A percentile compares a stretch with the other conserved stretches of the same genome.
Conservation (phyloP, 2,888 invertebrate species). For the Morinoia aosen region DNA sequence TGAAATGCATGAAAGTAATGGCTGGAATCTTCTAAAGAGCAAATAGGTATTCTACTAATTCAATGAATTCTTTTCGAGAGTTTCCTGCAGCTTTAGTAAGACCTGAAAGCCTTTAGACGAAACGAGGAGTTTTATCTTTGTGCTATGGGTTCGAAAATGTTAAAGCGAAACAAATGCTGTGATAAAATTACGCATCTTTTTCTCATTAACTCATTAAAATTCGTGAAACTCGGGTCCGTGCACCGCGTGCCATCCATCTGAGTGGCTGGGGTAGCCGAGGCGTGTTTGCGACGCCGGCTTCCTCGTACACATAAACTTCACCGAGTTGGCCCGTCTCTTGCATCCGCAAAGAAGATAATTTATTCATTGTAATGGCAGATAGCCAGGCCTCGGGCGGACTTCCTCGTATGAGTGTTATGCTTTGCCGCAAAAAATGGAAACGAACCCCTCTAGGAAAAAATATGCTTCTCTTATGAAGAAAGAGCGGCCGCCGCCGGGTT, state of each 20-base stretch:
- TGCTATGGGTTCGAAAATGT: too few relatives aligned
- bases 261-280: neutral
- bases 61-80: too few relatives aligned
- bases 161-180: too few relatives aligned
- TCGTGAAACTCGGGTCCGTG: neutral
- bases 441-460: neutral
- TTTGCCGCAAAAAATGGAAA: constrained; percentile 18
- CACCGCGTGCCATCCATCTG: neutral
- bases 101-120: too few relatives aligned
- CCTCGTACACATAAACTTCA: neutral
- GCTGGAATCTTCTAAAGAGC: too few relatives aligned
- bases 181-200: neutral
- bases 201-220: neutral
- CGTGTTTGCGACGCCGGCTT: neutral
- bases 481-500: neutral
- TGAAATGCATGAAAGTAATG: too few relatives aligned
- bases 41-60: too few relatives aligned
- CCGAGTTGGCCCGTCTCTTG: neutral
- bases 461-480: neutral
- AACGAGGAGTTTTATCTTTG: too few relatives aligned
- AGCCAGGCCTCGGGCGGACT: neutral
- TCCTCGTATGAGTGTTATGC: constrained; percentile 34
- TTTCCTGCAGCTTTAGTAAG: too few relatives aligned
- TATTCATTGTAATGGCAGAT: constrained; percentile 33
- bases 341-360: constrained; percentile 37